Conservation (phyloP, 2,113 vertebrate genomes). For the Campylomormyrus tamandua region DNA sequence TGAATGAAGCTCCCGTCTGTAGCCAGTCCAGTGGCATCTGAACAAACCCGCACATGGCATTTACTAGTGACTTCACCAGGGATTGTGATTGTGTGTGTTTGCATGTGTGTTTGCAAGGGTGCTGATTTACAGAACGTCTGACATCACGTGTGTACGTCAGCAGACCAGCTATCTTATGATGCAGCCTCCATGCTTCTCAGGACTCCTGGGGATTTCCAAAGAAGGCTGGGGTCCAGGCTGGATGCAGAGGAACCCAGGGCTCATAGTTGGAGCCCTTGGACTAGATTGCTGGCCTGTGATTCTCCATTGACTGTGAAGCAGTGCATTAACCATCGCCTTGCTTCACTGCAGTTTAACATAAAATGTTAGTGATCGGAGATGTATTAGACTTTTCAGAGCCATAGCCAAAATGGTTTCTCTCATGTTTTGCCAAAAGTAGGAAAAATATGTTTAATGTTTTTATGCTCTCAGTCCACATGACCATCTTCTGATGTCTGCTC, state of each 20-base stretch:
- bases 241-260: background rate
- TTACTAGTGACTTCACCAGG: background rate
- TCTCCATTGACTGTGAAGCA: conserved; percentile 5
- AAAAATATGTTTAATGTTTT: background rate
- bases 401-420: background rate
- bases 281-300: conserved; percentile 7
- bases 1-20: background rate
- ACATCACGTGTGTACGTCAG: background rate
- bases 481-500: background rate
- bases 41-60: background rate
- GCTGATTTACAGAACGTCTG: background rate
- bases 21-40: background rate
- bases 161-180: conserved; percentile 46
- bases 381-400: background rate
- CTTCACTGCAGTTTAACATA: background rate
- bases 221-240: conserved; percentile 29
- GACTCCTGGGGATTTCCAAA: conserved; percentile 47
- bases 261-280: background rate
- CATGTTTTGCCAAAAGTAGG: background rate
- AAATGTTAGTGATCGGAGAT: background rate
- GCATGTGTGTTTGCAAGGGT: no score
- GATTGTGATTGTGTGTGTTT: background rate
- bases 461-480: background rate
- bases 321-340: background rate
- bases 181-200: conserved; percentile 42